Conservation (phyloP, 2,113 vertebrate species). For the Emydura subglobosa region DNA sequence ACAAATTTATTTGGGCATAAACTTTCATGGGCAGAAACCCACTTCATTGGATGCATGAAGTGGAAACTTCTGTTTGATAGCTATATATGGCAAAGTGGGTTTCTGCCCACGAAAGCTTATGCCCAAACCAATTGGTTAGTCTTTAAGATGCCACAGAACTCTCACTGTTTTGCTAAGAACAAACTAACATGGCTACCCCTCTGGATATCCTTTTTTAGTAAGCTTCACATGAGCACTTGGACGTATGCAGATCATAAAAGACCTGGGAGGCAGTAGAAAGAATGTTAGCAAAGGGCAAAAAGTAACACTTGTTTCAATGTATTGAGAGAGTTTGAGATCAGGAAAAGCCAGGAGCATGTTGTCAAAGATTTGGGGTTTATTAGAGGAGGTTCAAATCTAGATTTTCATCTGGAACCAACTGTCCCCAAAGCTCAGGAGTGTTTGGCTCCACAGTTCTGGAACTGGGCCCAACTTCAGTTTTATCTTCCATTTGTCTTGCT, state of each 20-base stretch:
- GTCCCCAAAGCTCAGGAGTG: slow-evolving; percentile 5
- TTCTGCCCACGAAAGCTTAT: no score
- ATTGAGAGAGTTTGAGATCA: not conserved
- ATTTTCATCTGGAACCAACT: slow-evolving; percentile 26
- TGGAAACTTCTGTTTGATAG: no score
- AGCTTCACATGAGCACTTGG: not conserved
- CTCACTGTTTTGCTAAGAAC: no score
- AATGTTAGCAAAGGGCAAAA: not conserved
- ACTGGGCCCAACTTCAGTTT: slow-evolving; percentile 19
- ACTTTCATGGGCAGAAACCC: no score
- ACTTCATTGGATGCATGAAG: no score
- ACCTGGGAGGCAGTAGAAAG: not conserved
- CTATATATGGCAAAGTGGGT: no score
- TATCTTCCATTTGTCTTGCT: not conserved
- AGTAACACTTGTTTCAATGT: not conserved
- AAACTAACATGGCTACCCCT: no score
- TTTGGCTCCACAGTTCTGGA: not conserved
- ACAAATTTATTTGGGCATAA: no score
- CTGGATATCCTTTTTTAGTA: not conserved
- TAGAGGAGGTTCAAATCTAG: not conserved
- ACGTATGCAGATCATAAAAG: not conserved
- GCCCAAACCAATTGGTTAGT: no score
- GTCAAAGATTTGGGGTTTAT: not conserved
- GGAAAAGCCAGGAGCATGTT: not conserved
- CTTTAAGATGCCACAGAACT: no score